Evolutionary conservation across 2,113 vertebrate species (phyloP).

Genomic region (Ceyx cyanopectus): DNA sequence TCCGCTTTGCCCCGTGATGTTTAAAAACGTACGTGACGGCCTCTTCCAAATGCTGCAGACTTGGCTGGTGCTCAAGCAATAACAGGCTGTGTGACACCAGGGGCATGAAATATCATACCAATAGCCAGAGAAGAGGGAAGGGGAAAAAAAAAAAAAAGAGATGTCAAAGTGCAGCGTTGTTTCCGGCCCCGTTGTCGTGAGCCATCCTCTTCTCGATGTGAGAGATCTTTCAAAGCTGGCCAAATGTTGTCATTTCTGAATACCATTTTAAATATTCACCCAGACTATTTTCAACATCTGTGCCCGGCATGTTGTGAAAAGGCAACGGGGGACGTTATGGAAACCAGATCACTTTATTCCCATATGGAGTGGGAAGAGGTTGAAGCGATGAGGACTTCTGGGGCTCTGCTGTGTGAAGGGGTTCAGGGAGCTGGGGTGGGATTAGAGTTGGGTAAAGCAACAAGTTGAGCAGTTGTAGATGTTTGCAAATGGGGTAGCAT

Average conservation of each 20-base stretch:
- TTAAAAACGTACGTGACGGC: slow-evolving; percentile 46
- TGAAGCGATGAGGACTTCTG: not conserved
- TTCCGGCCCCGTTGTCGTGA: slow-evolving; percentile 40
- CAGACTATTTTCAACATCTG: slow-evolving; percentile 64
- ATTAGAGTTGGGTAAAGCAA: not conserved
- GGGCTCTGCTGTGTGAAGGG: not conserved
- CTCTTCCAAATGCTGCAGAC: slow-evolving; percentile 43
- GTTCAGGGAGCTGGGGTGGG: not conserved
- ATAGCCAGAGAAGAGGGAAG: not conserved
- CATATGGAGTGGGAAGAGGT: not conserved
- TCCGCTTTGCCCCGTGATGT: slow-evolving; percentile 56
- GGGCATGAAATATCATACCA: slow-evolving; percentile 25
- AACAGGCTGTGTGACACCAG: slow-evolving; percentile 19
- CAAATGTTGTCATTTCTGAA: slow-evolving; percentile 65
- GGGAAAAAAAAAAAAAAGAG: not conserved
- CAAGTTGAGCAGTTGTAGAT: not conserved
- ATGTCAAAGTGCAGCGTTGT: slow-evolving; percentile 40
- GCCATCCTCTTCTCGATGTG: slow-evolving; percentile 8
- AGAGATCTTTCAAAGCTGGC: slow-evolving; percentile 56
- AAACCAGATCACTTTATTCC: slow-evolving; percentile 62
- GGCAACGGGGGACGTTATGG: slow-evolving; percentile 46
- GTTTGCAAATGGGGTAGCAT: not conserved
- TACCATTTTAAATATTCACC: slow-evolving; percentile 66
- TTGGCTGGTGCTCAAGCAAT: slow-evolving; percentile 52
- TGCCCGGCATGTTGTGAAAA: slow-evolving; percentile 50